phyloP scores from a whole-genome alignment of 1,140 invertebrate species.

The Eurosta solidaginis region DNA sequence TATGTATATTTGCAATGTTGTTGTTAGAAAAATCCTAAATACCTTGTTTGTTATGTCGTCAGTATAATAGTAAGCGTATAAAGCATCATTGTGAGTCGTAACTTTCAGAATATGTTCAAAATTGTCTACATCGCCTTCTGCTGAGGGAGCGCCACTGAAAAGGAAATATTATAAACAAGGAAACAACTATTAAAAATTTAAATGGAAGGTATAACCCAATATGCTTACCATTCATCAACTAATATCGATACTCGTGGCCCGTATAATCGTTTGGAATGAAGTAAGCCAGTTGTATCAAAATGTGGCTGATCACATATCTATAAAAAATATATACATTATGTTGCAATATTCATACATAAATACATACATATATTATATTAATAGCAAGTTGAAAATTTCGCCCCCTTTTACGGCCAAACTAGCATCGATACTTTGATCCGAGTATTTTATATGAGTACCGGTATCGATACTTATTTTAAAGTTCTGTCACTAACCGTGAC shows the following conservation, averaged over 20 bases:
- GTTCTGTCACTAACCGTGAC: no score
- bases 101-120: conserved; percentile 86
- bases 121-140: conserved; percentile 68
- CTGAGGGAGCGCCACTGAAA: conserved; percentile 43
- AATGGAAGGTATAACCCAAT: not conserved
- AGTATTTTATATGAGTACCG: no score
- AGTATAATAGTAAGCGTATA: conserved; percentile 89
- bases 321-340: not conserved
- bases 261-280: conserved; percentile 53
- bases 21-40: no score
- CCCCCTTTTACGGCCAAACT: no score
- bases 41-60: conserved; percentile 80
- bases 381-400: no score
- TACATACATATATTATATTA: no score
- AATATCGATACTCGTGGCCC: conserved; percentile 55
- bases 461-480: no score
- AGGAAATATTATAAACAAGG: not conserved
- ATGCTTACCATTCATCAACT: conserved; percentile 55
- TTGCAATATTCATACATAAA: no score
- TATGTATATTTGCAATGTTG: no score
- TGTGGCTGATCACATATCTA: conserved; percentile 54
- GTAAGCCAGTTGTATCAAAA: conserved; percentile 53
- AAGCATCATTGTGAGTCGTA: conserved; percentile 81
- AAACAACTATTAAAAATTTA: not conserved
- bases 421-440: no score